Conservation (phyloP, 2,797 vertebrate genomes). For the Sternotherus odoratus region DNA sequence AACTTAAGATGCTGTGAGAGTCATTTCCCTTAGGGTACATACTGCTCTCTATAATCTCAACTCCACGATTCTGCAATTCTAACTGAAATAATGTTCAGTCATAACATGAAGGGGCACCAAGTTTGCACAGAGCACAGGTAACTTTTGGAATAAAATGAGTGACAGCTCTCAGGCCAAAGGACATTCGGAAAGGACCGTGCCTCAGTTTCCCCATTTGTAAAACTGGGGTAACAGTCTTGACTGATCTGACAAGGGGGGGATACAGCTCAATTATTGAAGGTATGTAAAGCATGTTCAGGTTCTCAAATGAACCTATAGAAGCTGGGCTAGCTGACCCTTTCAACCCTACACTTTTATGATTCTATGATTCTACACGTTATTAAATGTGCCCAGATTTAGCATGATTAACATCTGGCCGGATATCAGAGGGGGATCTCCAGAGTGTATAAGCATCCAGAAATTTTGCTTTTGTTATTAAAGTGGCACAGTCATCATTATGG, state of each 20-base stretch:
- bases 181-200: accelerated
- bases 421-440: not conserved
- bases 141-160: accelerated
- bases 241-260: not conserved
- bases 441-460: not conserved
- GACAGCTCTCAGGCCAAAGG: not conserved
- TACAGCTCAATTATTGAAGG: not conserved
- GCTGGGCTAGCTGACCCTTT: not conserved
- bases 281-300: not conserved
- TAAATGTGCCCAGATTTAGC: not conserved
- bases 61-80: not conserved
- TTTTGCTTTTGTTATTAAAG: not conserved
- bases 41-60: not conserved
- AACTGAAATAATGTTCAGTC: not conserved
- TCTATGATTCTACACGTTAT: not conserved
- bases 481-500: not conserved
- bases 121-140: accelerated
- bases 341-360: not conserved
- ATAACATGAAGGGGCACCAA: not conserved
- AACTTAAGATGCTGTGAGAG: not conserved
- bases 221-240: not conserved
- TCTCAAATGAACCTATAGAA: not conserved
- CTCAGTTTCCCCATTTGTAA: not conserved
- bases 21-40: not conserved
- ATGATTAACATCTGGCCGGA: accelerated